These are phyloP conservation scores for Zelleria hepariella DNA, from an alignment of 2,888 invertebrate genomes.

Conservation along the genomic window DNA sequence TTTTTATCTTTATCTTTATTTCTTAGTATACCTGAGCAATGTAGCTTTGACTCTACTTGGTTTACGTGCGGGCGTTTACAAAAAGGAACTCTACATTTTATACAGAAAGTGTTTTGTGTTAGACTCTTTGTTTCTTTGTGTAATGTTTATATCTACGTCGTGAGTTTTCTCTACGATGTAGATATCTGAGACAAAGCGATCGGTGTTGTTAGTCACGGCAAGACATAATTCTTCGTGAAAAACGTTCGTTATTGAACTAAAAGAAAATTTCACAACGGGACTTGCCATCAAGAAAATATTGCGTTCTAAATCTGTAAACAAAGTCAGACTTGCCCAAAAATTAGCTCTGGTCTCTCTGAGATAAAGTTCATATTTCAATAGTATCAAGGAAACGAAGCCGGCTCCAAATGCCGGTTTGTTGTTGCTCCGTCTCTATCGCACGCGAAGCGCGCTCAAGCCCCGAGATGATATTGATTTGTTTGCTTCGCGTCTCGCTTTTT, in stretches of 20 bases:
- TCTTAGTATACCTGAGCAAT: too few species aligned
- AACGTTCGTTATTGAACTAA: slow-evolving; percentile 11
- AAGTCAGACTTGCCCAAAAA: slow-evolving; percentile 19
- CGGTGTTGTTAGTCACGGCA: not conserved
- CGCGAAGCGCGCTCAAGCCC: slow-evolving; percentile 33
- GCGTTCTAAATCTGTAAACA: slow-evolving; percentile 33
- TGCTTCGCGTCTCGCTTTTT: slow-evolving; percentile 67
- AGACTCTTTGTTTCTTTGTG: too few species aligned
- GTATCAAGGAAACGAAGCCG: slow-evolving; percentile 27
- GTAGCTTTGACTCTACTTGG: too few species aligned
- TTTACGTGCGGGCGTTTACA: too few species aligned
- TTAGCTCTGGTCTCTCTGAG: slow-evolving; percentile 19
- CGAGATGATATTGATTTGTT: slow-evolving; percentile 71
- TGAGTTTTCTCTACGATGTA: too few species aligned
- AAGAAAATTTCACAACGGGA: slow-evolving; percentile 33
- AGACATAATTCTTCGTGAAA: not conserved
- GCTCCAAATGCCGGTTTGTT: slow-evolving; percentile 67
- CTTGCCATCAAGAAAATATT: slow-evolving; percentile 28
- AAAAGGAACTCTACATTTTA: too few species aligned
- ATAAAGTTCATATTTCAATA: slow-evolving; percentile 36
- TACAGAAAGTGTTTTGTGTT: too few species aligned
- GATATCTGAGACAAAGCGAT: not conserved
- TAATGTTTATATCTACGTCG: too few species aligned
- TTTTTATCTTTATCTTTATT: too few species aligned
- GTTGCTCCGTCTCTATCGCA: slow-evolving; percentile 61